phyloP scores from a whole-genome alignment of 2,797 vertebrate genomes.

The Danionella dracula region DNA sequence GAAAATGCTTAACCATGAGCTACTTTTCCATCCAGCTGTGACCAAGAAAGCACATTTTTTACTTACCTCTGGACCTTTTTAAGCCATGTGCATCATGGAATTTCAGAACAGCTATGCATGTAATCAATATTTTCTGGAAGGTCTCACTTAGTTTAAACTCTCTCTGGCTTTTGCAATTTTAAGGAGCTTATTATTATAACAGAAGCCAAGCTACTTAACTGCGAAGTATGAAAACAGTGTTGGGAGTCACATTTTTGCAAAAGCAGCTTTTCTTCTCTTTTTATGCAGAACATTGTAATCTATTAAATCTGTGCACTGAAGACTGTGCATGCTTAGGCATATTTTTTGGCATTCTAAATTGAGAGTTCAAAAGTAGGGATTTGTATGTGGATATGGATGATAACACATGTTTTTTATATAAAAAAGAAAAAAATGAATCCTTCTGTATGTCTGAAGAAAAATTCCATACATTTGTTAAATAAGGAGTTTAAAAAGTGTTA shows the following conservation, averaged over 20 bases:
- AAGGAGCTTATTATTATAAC: constrained; percentile 10
- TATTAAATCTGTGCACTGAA: constrained; percentile 4
- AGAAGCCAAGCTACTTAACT: constrained; percentile 27
- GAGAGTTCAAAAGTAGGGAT: background rate
- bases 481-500: no score
- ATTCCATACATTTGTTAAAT: no score
- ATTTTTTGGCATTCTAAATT: background rate
- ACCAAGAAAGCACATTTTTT: constrained; percentile 58
- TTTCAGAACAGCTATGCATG: constrained; percentile 54
- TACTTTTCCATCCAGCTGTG: constrained; percentile 22
- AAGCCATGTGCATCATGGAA: constrained; percentile 54
- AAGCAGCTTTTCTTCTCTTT: background rate
- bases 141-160: background rate
- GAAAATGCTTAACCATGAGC: constrained; percentile 5
- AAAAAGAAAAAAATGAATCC: no score
- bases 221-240: constrained; percentile 16
- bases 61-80: constrained; percentile 57
- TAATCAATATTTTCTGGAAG: constrained; percentile 36
- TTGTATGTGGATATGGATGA: no score
- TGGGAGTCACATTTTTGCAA: constrained; percentile 18
- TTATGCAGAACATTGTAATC: constrained; percentile 10
- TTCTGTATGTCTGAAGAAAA: no score
- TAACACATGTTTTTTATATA: no score
- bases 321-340: constrained; percentile 3
- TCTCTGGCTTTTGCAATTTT: constrained; percentile 5